These are phyloP conservation scores for Heloderma charlesbogerti DNA, from an alignment of 2,113 vertebrate genomes.

Conservation along the genomic window DNA sequence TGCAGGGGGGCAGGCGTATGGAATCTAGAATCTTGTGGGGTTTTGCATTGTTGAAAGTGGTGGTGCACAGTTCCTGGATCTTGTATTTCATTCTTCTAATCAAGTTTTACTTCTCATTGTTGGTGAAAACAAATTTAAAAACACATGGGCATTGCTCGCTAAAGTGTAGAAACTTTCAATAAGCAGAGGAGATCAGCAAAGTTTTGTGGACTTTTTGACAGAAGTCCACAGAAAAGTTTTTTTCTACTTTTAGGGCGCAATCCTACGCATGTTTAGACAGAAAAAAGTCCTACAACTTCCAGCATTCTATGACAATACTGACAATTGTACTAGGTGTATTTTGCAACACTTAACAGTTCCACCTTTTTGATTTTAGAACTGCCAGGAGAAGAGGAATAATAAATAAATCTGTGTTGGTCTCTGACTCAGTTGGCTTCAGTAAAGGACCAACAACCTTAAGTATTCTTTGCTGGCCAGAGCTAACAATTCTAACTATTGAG, in stretches of 20 bases:
- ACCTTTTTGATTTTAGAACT: slow-evolving; percentile 1
- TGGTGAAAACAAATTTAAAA: not conserved
- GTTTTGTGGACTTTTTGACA: not conserved
- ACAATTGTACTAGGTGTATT: slow-evolving; percentile 1
- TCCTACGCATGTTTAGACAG: too few species aligned
- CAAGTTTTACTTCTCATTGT: not conserved
- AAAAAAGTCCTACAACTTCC: too few species aligned
- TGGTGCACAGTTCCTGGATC: not conserved
- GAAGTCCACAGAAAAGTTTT: too few species aligned
- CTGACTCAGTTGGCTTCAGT: not conserved
- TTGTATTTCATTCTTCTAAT: not conserved
- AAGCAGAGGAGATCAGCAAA: not conserved
- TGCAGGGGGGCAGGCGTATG: not conserved
- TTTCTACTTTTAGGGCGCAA: not conserved
- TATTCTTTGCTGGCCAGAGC: not conserved
- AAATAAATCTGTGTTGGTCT: not conserved
- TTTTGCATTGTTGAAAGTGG: not conserved
- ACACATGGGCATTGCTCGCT: not conserved
- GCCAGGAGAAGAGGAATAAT: not conserved
- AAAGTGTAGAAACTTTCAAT: not conserved
- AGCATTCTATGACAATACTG: too few species aligned
- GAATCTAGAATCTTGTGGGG: not conserved
- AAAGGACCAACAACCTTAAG: not conserved
- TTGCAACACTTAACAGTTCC: not conserved
- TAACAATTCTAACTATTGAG: not conserved